Evolutionary conservation across 64 coral and sea anemone genomes (phyloP), one percentile per base, ranked within the genome.

Genomic region (Pocillopora damicornis): DNA sequence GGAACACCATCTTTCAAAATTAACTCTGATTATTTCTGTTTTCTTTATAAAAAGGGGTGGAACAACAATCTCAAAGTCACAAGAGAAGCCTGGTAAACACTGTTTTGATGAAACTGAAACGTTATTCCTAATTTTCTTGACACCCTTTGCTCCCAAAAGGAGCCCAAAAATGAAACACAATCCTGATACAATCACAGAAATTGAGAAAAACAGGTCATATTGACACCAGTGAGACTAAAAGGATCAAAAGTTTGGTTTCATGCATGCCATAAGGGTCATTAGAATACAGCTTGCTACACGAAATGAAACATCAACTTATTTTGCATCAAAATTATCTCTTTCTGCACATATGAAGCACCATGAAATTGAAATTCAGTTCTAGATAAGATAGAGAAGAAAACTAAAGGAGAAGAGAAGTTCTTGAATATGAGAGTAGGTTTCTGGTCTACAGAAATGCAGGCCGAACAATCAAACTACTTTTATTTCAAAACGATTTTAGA

Each of bases 401-500:
- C 6, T 9, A 68, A 17, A 57, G 22, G 38, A 72, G 35, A 71
- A 57, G 20, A 85, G 37, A 85, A 72, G 64, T 72, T 85, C 51
- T 85, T 72, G 20, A 73, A 11, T 30, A 18, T 11, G 58, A 25
- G 11, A n/a, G 15, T 13, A 85, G 14, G 42, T 56, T 58, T 85
- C 45, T 73, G 17, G 65, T 65, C 81, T 85, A 51, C 14, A 72
- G 57, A 15, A 85, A 56, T 72, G 37, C 13, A 85, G 81, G 56
- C 81, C 81, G 72, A 85, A 73, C 20, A 25, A 23, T 71, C 37
- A 85, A 37, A 73, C 68, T 73, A 85, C 65, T 73, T 83, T 85
- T 73, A 85, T 20, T 67, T 85, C 81, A 85, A 85, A 85, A 37
- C n/a, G 37, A 72, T 42, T 83, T 85, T 73, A 69, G 34, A 85